Conservation (phyloP, 37 sponge, comb jelly and placozoan genomes). For the Mnemiopsis leidyi region DNA sequence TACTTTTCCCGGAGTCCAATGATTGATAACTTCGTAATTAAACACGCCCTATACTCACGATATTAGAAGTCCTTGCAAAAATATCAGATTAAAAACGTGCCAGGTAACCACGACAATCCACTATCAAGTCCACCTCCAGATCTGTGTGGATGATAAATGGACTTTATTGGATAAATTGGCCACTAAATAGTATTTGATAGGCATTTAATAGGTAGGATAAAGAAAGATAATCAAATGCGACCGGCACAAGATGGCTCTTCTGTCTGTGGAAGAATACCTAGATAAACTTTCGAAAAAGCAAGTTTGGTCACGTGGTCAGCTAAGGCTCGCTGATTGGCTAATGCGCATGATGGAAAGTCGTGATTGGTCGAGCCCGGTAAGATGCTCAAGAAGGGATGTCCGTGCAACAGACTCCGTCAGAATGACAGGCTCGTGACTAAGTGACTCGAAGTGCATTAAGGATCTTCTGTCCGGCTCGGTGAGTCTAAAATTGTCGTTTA, state of each 20-base stretch:
- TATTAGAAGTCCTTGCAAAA: background rate
- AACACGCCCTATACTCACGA: background rate
- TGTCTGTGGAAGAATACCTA: background rate
- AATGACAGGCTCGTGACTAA: background rate
- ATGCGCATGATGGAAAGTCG: too few species aligned
- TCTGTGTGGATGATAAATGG: background rate
- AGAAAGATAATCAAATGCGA: background rate
- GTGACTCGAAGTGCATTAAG: background rate
- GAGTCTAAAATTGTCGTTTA: background rate
- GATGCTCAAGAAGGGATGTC: background rate
- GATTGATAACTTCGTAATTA: background rate
- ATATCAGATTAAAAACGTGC: background rate
- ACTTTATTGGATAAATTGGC: slow-evolving; percentile 41
- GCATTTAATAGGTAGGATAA: background rate
- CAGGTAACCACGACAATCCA: background rate
- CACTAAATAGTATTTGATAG: slow-evolving; percentile 19
- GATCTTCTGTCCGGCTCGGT: background rate
- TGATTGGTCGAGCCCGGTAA: background rate
- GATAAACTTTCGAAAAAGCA: background rate
- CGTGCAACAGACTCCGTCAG: background rate
- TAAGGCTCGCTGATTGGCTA: too few species aligned
- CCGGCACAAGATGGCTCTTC: slow-evolving; percentile 10
- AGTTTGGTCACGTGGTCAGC: background rate
- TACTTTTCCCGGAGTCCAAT: background rate
- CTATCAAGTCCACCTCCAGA: background rate